phyloP scores from a whole-genome alignment of 1,140 invertebrate species.

The Octopus bimaculoides region DNA sequence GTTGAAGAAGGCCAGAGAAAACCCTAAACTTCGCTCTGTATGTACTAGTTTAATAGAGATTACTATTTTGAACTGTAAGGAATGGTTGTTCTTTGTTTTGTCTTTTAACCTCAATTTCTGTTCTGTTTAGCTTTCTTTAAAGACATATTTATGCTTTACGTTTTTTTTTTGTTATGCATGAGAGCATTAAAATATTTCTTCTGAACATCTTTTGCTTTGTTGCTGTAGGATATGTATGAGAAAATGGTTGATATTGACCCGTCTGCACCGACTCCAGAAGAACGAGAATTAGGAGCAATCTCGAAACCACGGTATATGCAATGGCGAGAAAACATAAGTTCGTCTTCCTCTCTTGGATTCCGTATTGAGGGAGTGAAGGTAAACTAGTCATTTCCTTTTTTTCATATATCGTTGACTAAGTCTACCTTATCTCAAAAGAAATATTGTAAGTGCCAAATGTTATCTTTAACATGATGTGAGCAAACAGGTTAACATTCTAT shows the following conservation, averaged over 20 bases:
- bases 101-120: not conserved
- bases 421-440: not conserved
- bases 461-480: too few species aligned
- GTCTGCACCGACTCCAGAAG: slow-evolving; percentile 84
- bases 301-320: slow-evolving; percentile 96
- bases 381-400: slow-evolving; percentile 20
- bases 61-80: too few species aligned
- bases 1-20: slow-evolving; percentile 88
- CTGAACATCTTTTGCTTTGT: not conserved
- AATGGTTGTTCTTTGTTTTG: not conserved
- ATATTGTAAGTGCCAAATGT: not conserved
- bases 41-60: slow-evolving; percentile 24
- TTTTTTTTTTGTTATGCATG: too few species aligned
- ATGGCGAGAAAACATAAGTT: slow-evolving; percentile 96
- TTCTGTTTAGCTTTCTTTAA: too few species aligned
- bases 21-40: slow-evolving; percentile 85
- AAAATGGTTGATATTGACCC: slow-evolving; percentile 97
- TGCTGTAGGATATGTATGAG: slow-evolving; percentile 85
- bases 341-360: slow-evolving; percentile 91
- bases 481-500: too few species aligned
- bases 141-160: too few species aligned
- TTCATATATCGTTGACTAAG: not conserved
- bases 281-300: slow-evolving; percentile 82
- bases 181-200: too few species aligned
- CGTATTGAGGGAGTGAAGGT: slow-evolving; percentile 93